Conservation (phyloP, 2,797 vertebrate species). For the Danio jaintianensis region DNA sequence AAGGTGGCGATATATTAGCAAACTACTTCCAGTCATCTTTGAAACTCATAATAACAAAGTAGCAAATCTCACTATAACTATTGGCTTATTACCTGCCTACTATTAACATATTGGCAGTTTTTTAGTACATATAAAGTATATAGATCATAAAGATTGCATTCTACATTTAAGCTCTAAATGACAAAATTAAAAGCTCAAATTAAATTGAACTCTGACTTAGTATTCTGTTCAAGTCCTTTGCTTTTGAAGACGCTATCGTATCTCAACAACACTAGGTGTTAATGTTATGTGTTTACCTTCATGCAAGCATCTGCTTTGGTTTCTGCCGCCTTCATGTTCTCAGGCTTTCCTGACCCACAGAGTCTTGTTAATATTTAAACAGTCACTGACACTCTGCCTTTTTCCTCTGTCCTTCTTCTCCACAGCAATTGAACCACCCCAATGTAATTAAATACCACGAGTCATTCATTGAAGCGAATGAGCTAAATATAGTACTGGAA, state of each 20-base stretch:
- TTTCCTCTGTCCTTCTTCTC: conserved; percentile 35
- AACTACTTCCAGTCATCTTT: neutral
- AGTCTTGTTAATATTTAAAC: conserved; percentile 63
- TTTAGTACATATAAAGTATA: too few species aligned
- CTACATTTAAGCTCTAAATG: too few species aligned
- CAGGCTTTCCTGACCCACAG: conserved; percentile 53
- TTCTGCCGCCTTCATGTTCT: conserved; percentile 33
- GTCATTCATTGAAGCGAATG: conserved; percentile 98
- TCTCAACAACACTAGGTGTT: conserved; percentile 19
- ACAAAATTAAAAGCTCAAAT: too few species aligned
- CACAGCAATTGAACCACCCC: conserved; percentile 96
- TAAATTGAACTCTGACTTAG: too few species aligned
- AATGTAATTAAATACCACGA: conserved; percentile 99
- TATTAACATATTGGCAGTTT: too few species aligned
- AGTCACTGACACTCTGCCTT: conserved; percentile 60
- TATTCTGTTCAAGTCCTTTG: conserved; percentile 25
- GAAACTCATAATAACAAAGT: too few species aligned
- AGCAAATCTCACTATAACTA: too few species aligned
- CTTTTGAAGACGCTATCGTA: conserved; percentile 25
- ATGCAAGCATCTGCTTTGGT: conserved; percentile 41
- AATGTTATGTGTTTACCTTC: conserved; percentile 39
- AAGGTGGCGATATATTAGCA: neutral
- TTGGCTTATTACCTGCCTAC: too few species aligned
- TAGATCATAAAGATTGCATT: too few species aligned
- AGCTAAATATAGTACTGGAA: conserved; percentile 97